Evolutionary conservation across 2,888 invertebrate genomes (phyloP).

Genomic region (Buathra laborator): DNA sequence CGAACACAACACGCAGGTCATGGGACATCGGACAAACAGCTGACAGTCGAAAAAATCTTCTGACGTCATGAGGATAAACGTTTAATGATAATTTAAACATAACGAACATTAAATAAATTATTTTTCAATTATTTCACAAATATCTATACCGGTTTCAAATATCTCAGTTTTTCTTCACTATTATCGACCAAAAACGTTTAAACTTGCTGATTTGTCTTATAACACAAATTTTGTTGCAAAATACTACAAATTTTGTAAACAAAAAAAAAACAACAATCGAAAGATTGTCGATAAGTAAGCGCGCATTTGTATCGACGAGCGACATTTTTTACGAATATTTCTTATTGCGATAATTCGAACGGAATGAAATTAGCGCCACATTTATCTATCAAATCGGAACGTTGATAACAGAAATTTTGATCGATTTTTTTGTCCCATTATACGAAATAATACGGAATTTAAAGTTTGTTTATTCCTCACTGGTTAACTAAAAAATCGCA

Average conservation of each 20-base stretch:
- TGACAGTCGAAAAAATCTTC: too few species aligned
- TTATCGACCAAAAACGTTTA: background rate
- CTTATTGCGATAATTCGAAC: background rate
- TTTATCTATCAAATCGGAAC: background rate
- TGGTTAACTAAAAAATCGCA: slow-evolving; percentile 19
- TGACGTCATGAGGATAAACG: background rate
- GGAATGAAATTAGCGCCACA: background rate
- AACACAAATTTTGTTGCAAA: background rate
- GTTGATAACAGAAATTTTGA: background rate
- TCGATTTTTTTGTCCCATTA: background rate
- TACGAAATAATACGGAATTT: background rate
- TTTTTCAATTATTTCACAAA: background rate
- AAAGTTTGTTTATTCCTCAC: background rate
- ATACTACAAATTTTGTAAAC: background rate
- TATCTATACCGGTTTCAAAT: background rate
- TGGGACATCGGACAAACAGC: too few species aligned
- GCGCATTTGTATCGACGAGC: background rate
- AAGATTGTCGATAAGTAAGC: background rate
- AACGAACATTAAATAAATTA: background rate
- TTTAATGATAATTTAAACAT: background rate
- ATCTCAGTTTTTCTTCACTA: background rate
- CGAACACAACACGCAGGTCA: too few species aligned
- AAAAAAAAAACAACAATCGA: background rate
- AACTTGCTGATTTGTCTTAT: background rate
- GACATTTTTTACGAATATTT: background rate